phyloP scores from a whole-genome alignment of 2,797 vertebrate genomes.

The Natrix natrix region DNA sequence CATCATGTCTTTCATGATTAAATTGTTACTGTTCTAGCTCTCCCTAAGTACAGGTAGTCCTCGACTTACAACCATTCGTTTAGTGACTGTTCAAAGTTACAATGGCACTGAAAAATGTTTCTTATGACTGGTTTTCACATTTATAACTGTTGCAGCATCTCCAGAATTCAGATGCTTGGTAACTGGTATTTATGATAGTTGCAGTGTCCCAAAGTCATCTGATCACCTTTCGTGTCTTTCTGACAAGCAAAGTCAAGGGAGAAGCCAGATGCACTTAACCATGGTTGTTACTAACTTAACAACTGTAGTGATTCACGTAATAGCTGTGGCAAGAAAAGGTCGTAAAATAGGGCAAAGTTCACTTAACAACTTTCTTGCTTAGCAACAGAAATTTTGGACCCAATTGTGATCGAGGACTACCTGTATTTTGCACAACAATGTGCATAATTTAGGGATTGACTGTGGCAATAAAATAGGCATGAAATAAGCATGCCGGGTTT shows the following conservation, averaged over 20 bases:
- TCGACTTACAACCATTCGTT: not conserved
- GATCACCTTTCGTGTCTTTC: not conserved
- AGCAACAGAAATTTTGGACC: not conserved
- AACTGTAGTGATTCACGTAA: not conserved
- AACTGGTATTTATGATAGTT: not conserved
- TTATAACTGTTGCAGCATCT: not conserved
- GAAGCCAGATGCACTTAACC: not conserved
- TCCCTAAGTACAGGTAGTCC: not conserved
- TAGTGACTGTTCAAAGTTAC: not conserved
- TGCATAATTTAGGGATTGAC: not conserved
- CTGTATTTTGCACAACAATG: not conserved
- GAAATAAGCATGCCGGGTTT: not conserved
- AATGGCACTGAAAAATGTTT: not conserved
- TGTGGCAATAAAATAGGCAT: not conserved
- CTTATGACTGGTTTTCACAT: not conserved
- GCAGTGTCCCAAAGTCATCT: not conserved
- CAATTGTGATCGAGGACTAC: not conserved
- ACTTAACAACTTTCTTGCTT: not conserved
- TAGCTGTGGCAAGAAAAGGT: not conserved
- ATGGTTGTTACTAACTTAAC: not conserved
- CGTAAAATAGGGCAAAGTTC: not conserved
- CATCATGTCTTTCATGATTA: not conserved
- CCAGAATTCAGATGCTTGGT: not conserved
- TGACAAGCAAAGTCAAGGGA: not conserved
- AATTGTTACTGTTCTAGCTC: not conserved